Base-by-base conservation (phyloP, 2,113 vertebrate genomes). In the Boleophthalmus pectinirostris region DNA sequence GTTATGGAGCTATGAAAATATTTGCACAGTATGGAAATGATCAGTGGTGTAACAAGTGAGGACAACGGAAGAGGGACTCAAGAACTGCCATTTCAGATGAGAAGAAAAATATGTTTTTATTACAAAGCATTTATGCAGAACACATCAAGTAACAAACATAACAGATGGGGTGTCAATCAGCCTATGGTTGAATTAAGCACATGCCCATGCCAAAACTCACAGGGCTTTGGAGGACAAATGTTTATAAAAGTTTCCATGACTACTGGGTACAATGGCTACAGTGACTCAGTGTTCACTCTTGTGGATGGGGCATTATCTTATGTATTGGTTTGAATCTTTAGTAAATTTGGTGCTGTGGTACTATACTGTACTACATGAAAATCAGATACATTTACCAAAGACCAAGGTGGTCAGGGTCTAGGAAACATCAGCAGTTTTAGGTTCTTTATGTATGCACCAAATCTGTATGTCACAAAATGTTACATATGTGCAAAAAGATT, bases 141-240 rank as follows among this genome's bases (percentile, higher is more conserved):
- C 69, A 66, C 43, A 72, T 85, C 73, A 67, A 79, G 57, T 25
- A 64, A 78, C 64, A 83, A 79, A 83, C 87, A 82, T 69, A 91
- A 89, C 83, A 88, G 72, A 82, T 79, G 79, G 20, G 35, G 79
- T 70, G 77, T 86, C 88, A 87, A 70, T 90, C 85, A 87, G 38
- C 4, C 57, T 38, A 81, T 81, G 83, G 85, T 87, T 80, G 77
- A 89, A 78, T 60, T 80, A 81, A 83, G 77, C 0, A 1, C 65
- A 33, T 65, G 35, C 72, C 54, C 20, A 68, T 74, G 90, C 86
- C 89, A 90, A 90, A 79, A 77, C 75, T 78, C 89, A 91, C 81
- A 90, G 75, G 70, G 75, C 49, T 60, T 66, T 21, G 71, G 66
- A 60, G 43, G 58, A 47, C 21, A 16, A 29, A 33, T 43, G 38